Evolutionary conservation across 1,140 invertebrate species (phyloP), one percentile per base, ranked within the genome.

Genomic region (Diabrotica undecimpunctata): DNA sequence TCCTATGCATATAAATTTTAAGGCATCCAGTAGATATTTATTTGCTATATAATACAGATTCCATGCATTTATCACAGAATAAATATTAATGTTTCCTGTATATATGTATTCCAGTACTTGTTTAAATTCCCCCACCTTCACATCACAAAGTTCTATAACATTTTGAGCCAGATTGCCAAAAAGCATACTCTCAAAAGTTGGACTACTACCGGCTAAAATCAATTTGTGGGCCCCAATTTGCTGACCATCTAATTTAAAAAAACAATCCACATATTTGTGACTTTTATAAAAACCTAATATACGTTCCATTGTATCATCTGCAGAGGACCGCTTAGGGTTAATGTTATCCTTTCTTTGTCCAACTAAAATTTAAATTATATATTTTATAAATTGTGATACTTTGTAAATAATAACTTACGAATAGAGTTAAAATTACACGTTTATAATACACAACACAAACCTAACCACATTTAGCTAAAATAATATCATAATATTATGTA

Each of bases 181-280:
- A 67, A 89, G 84, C 86, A 90, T 88, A 9, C 87, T 87, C 75
- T 90, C 88, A 74, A 92, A 90, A n/a, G 90, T 88, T 5, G 89
- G 88, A 78, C 89, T 89, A 69, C 83, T 83, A 9, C 85, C 83
- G 7, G 84, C 83, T 36, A 92, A 71, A 62, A 91, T 86, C 41
- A 90, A 75, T 76, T 88, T 89, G 72, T 91, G 88, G 57, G 84
- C 84, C 73, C 81, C 79, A 52, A 89, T 80, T 67, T 82, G 79
- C 72, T 80, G 76, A 35, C 78, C 79, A 62, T 76, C 75, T 36
- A 84, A 79, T 64, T 78, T 74, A 69, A 86, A 85, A 50, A 74
- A 80, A 68, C 83, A 84, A 66, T 86, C 84, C 68, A 63, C 66
- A 39, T 64, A 71, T 60, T 68, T 68, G 13, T 67, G 50, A 12